Percentiles rank a stretch among this genome's conserved stretches.
These are phyloP conservation scores for Vulpes lagopus DNA, from an alignment of 2,113 vertebrate species.

Conservation along the genomic window DNA sequence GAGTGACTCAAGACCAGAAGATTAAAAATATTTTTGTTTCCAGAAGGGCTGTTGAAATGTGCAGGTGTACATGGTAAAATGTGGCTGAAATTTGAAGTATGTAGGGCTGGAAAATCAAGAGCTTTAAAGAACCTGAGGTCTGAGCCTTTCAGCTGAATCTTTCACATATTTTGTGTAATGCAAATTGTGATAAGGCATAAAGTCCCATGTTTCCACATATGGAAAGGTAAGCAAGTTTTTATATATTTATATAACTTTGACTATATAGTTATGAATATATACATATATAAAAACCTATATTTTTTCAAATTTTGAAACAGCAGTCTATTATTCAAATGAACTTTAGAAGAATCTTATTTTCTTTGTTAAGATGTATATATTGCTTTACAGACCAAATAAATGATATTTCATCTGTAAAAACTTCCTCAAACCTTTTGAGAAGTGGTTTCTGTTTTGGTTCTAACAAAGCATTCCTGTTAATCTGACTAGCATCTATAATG, in stretches of 20 bases:
- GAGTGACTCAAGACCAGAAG: not conserved
- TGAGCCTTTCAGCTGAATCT: not conserved
- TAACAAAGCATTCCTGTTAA: not conserved
- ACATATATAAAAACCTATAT: not conserved
- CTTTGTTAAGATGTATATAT: not conserved
- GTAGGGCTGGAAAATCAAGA: not conserved
- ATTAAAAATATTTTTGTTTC: conserved; percentile 14
- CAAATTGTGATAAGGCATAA: not conserved
- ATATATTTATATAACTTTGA: not conserved
- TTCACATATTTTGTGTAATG: not conserved
- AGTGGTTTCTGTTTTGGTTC: not conserved
- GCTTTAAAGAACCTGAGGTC: not conserved
- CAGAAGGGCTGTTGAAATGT: conserved; percentile 29
- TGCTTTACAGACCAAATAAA: not conserved
- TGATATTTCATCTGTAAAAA: not conserved
- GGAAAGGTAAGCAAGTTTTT: not conserved
- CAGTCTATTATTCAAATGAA: not conserved
- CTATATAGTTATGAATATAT: not conserved
- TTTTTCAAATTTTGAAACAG: not conserved
- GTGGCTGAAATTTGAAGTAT: not conserved
- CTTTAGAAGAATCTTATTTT: not conserved
- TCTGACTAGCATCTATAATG: not conserved
- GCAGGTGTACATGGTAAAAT: not conserved
- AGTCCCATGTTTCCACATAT: not conserved
- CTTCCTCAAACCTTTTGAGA: not conserved